Percentiles rank a stretch among this genome's conserved stretches.
Conservation (phyloP, 1,140 invertebrate species). For the Stegodyphus dumicola region DNA sequence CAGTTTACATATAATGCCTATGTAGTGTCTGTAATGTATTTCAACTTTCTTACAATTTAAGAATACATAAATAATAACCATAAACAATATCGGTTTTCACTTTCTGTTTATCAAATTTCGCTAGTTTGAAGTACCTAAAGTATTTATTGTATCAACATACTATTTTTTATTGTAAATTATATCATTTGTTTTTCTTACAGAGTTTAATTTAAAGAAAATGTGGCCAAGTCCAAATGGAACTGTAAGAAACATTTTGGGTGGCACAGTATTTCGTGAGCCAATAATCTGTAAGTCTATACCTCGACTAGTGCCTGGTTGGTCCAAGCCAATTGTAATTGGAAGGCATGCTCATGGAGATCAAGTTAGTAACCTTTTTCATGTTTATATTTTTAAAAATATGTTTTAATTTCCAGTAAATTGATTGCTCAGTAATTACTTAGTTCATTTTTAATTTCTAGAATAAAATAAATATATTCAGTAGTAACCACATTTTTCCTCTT, state of each 20-base stretch:
- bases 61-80: no score
- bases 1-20: no score
- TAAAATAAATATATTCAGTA: background rate
- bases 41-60: no score
- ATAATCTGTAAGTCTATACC: slow-evolving; percentile 91
- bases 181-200: slow-evolving; percentile 69
- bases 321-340: slow-evolving; percentile 82
- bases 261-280: slow-evolving; percentile 90
- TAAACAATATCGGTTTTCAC: no score
- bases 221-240: slow-evolving; percentile 92
- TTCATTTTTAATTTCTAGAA: background rate
- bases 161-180: background rate
- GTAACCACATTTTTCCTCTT: no score
- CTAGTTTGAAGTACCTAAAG: no score
- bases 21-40: no score
- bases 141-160: no score
- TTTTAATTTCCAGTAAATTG: background rate
- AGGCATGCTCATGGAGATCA: slow-evolving; percentile 92
- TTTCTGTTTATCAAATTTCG: no score
- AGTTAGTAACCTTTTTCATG: slow-evolving; percentile 64
- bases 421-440: background rate
- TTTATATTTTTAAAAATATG: background rate
- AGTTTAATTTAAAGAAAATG: slow-evolving; percentile 94
- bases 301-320: slow-evolving; percentile 87
- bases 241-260: slow-evolving; percentile 89